These are phyloP conservation scores for Bos indicus DNA, from an alignment of 2,113 vertebrate genomes.

Conservation along the genomic window DNA sequence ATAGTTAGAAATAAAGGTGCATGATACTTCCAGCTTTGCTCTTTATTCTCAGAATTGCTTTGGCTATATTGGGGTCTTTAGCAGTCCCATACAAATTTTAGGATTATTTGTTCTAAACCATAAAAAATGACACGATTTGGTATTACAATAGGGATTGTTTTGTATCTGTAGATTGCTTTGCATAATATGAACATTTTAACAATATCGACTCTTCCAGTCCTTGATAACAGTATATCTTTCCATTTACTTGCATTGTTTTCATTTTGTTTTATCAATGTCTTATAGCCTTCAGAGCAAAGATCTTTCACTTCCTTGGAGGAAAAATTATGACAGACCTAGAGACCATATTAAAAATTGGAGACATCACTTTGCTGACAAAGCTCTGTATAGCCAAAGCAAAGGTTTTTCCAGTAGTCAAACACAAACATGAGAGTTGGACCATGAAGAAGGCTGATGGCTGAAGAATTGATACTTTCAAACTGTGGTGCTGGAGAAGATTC, in stretches of 20 bases:
- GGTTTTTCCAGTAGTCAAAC: background rate
- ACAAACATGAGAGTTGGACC: background rate
- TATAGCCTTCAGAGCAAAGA: background rate
- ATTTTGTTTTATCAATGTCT: background rate
- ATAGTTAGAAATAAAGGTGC: background rate
- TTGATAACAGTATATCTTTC: background rate
- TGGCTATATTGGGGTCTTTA: background rate
- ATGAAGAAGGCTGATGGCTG: fast-evolving
- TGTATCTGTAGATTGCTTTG: background rate
- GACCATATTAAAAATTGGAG: background rate
- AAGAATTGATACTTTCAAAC: background rate
- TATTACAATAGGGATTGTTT: background rate
- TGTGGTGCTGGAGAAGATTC: background rate
- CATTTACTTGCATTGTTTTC: background rate
- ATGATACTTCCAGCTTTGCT: background rate
- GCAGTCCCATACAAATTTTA: background rate
- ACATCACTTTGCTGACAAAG: background rate
- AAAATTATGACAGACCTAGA: background rate
- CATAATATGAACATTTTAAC: background rate
- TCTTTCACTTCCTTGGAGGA: background rate
- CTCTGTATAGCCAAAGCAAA: background rate
- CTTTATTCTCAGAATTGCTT: background rate
- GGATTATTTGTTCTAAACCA: background rate
- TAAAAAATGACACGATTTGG: background rate
- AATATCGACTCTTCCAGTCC: background rate